phyloP scores from a whole-genome alignment of 2,888 invertebrate genomes.

The Drosophila ezoana region DNA sequence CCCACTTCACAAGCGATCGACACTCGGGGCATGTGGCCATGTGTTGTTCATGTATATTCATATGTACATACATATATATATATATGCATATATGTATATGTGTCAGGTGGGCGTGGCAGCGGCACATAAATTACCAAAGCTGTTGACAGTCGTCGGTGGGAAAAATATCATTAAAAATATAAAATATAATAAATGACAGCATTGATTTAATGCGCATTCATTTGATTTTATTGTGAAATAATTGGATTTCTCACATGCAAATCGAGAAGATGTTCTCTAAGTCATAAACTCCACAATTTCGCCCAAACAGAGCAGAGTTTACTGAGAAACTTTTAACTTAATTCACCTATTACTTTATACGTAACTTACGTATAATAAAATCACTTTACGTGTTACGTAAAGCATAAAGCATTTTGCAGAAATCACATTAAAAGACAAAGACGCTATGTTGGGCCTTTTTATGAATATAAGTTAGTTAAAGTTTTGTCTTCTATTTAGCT shows the following conservation, averaged over 20 bases:
- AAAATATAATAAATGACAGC: slow-evolving; percentile 67
- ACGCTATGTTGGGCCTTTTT: no score
- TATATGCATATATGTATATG: slow-evolving; percentile 4
- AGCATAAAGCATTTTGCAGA: no score
- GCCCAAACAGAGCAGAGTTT: no score
- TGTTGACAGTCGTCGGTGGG: slow-evolving; percentile 65
- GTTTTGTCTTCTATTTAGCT: no score
- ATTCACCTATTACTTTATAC: no score
- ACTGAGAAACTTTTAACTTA: no score
- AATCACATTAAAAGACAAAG: no score
- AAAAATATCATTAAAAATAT: slow-evolving; percentile 70
- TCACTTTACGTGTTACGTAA: no score
- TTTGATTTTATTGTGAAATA: slow-evolving; percentile 56
- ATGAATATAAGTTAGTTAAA: no score
- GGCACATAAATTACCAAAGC: slow-evolving; percentile 68
- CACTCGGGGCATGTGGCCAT: slow-evolving; percentile 39
- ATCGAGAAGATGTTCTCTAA: slow-evolving; percentile 8
- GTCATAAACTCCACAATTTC: background rate
- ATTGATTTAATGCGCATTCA: slow-evolving; percentile 69
- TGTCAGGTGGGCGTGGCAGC: slow-evolving; percentile 67
- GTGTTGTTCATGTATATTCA: slow-evolving; percentile 29
- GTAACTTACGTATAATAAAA: no score
- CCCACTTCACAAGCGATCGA: slow-evolving; percentile 71
- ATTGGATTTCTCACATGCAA: slow-evolving; percentile 43
- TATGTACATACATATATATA: slow-evolving; percentile 1